Evolutionary conservation across 2,888 invertebrate species (phyloP), one percentile per base, ranked within the genome.

Genomic region (Epistrophe grossulariae): DNA sequence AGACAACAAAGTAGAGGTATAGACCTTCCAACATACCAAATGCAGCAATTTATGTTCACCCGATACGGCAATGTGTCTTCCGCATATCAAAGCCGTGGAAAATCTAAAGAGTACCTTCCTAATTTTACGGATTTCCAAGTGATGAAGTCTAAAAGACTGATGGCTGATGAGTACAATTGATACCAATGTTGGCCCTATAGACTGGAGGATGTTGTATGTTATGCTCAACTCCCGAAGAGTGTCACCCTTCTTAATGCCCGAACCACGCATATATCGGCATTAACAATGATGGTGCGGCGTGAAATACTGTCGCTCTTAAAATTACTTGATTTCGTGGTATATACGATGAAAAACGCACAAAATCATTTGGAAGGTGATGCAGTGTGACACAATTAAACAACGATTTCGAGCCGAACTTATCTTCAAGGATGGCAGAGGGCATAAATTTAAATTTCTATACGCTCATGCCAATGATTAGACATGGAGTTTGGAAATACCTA

Each of bases 11-110:
- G 17, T 17, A 13, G 7, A 5, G 9, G 9, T 17, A 76, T 43
- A 62, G 45, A 55, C 70, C 73, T 62, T 50, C 17, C 3, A 35
- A 70, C 80, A 84, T 73, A 59, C 73, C 35, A 31, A 66, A 80
- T 24, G 60, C 66, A 55, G 50, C 45, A 35, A 81, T 73, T 68
- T 77, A 57, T 45, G 72, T 57, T 66, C 73, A 74, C 70, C 70
- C 82, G 64, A 73, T 78, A 81, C 57, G 70, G 70, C 77, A 72
- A 71, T 85, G 48, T 85, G 78, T 85, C 85, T 85, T 85, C 74
- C 73, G 71, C 78, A 79, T 82, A 85, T 82, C 85, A 38, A 52
- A 74, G 57, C 59, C 13, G 40, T 59, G 35, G 57, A 76, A 76
- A 76, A 55, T 70, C 24, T 55, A 11, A 19, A 55, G 40, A 70